These are phyloP conservation scores for Clarias laeviceps DNA, from an alignment of 2,797 vertebrate genomes.

Conservation along the genomic window DNA sequence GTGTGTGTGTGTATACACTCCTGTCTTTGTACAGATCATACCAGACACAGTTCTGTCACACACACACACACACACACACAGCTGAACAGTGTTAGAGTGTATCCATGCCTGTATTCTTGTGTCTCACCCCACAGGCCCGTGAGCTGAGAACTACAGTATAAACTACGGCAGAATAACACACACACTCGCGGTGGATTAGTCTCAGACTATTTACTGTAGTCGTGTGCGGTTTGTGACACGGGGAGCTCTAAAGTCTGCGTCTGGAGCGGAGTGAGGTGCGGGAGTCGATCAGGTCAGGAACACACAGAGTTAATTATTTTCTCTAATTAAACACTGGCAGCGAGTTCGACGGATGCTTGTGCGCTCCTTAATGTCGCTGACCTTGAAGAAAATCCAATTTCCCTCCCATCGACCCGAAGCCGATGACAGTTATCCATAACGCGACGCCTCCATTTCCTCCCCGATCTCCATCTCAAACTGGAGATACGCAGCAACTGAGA, in stretches of 20 bases:
- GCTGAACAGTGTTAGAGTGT: neutral
- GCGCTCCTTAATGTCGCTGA: constrained; percentile 76
- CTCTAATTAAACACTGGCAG: constrained; percentile 47
- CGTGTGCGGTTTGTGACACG: neutral
- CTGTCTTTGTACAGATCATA: neutral
- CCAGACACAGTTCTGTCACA: constrained; percentile 5
- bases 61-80: constrained; percentile 32
- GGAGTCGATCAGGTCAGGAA: neutral
- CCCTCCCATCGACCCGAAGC: constrained; percentile 68
- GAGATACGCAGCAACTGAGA: neutral
- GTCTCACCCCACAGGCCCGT: neutral
- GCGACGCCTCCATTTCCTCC: constrained; percentile 70
- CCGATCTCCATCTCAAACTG: constrained; percentile 7
- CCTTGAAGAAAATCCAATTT: constrained; percentile 80
- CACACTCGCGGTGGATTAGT: neutral
- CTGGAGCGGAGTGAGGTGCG: neutral
- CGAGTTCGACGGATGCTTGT: constrained; percentile 72
- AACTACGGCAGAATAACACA: neutral
- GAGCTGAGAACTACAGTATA: neutral
- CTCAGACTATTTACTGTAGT: neutral
- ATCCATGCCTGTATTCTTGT: neutral
- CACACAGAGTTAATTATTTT: constrained; percentile 24
- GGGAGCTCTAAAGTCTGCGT: neutral
- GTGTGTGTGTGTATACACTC: constrained; percentile 62
- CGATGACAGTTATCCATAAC: constrained; percentile 66